Evolutionary conservation across 1,140 invertebrate species (phyloP).

Genomic region (Eueides isabella): DNA sequence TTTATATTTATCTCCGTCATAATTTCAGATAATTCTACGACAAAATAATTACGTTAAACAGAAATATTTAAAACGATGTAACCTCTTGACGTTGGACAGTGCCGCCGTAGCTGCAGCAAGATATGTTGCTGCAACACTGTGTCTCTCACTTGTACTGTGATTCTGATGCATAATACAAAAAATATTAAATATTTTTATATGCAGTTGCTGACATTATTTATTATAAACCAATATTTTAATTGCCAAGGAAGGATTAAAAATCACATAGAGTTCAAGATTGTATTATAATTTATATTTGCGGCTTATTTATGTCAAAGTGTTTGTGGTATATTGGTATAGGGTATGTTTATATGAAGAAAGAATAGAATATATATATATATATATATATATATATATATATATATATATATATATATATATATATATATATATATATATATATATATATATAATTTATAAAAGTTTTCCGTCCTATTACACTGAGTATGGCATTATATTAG

Average conservation of each 20-base stretch:
- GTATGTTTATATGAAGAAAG: too few relatives aligned
- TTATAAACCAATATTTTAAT: background rate
- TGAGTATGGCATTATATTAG: too few relatives aligned
- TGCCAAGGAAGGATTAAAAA: background rate
- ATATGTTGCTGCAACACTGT: constrained; percentile 64
- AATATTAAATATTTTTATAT: constrained; percentile 19
- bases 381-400: too few relatives aligned
- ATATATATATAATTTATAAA: too few relatives aligned
- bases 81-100: constrained; percentile 52
- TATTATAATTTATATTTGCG: background rate
- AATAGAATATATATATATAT: too few relatives aligned
- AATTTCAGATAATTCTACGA: too few relatives aligned
- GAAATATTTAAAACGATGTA: background rate
- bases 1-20: too few relatives aligned
- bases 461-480: background rate
- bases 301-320: too few relatives aligned
- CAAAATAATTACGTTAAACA: background rate
- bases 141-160: constrained; percentile 51
- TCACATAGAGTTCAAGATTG: background rate
- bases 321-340: too few relatives aligned
- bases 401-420: too few relatives aligned
- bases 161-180: constrained; percentile 23
- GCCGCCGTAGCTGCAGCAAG: constrained; percentile 68
- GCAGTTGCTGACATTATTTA: too few relatives aligned
- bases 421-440: too few relatives aligned